Evolutionary conservation across 2,797 vertebrate species (phyloP), one percentile per base, ranked within the genome.

Genomic region (Melanotaenia boesemani): DNA sequence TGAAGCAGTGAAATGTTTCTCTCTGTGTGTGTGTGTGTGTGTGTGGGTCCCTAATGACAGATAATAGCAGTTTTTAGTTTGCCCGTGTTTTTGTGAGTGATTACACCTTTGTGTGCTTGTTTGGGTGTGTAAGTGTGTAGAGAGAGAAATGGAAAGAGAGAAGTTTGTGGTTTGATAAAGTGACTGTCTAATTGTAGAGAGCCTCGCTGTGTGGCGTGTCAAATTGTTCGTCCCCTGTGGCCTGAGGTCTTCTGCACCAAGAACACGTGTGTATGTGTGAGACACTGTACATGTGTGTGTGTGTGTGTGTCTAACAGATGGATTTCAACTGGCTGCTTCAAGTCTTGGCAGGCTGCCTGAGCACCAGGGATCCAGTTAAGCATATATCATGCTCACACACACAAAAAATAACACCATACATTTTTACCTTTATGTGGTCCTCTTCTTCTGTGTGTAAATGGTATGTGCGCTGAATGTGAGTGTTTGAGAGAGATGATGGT

Each of bases 161-260:
- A 77, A 67, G 84, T 89, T 76, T 86, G 88, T 71, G 81, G 84
- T 88, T 83, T 88, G 89, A 90, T 90, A 67, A 89, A 92, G 87
- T 85, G 81, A 86, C 85, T 82, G 89, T 89, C 86, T 92, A 89
- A 92, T 92, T 90, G 88, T 79, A 86, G 87, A 82, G 89, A 88
- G 82, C 76, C 83, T 86, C 16, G 9, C 75, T 90, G 86, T 91
- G 89, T 88, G 86, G 87, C 81, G 79, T 80, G 83, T 87, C 76
- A 82, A 84, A 88, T 81, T 88, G 82, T 87, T 91, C 88, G 89
- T 82, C 88, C 89, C 88, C 85, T 91, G 90, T 90, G 90, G 90
- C 90, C 91, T 81, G 80, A 90, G 83, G 83, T 87, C 84, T 86
- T 82, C 77, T 80, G 83, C 81, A 88, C 67, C 30, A 70, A 57